Evolutionary conservation across 2,113 vertebrate genomes (phyloP).

Genomic region (Bolborhynchus lineola): DNA sequence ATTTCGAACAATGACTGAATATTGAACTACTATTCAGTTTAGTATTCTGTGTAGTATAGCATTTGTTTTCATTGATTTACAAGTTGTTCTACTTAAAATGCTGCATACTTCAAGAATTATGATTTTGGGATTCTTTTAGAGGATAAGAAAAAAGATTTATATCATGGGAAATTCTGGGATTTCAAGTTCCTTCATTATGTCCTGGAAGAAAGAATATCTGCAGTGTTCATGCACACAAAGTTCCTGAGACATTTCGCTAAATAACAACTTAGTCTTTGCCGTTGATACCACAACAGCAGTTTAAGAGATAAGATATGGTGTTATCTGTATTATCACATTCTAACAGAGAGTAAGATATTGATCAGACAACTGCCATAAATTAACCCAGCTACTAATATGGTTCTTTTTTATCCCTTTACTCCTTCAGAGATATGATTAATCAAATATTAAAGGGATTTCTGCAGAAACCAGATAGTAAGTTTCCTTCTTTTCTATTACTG

Average conservation of each 20-base stretch:
- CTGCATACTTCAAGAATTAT: not conserved
- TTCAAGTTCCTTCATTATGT: not conserved
- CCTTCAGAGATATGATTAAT: not conserved
- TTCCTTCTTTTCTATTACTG: not conserved
- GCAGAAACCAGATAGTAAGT: not conserved
- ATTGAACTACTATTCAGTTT: not conserved
- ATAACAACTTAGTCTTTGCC: not conserved
- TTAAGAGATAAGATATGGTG: not conserved
- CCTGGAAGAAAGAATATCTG: not conserved
- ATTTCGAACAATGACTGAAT: not conserved
- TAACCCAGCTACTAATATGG: not conserved
- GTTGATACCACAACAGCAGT: not conserved
- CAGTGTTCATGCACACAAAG: not conserved
- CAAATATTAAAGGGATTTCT: not conserved
- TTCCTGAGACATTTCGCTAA: not conserved
- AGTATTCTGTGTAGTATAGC: not conserved
- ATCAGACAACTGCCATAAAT: not conserved
- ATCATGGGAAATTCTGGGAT: not conserved
- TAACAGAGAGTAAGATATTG: not conserved
- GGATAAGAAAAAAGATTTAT: not conserved
- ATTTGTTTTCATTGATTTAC: not conserved
- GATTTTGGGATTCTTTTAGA: not conserved
- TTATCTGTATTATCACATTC: not conserved
- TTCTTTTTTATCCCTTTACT: not conserved
- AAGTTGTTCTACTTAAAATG: not conserved